Percentiles rank a stretch among this genome's conserved stretches.
phyloP scores from a whole-genome alignment of 1,140 invertebrate genomes.

The Nasonia vitripennis region DNA sequence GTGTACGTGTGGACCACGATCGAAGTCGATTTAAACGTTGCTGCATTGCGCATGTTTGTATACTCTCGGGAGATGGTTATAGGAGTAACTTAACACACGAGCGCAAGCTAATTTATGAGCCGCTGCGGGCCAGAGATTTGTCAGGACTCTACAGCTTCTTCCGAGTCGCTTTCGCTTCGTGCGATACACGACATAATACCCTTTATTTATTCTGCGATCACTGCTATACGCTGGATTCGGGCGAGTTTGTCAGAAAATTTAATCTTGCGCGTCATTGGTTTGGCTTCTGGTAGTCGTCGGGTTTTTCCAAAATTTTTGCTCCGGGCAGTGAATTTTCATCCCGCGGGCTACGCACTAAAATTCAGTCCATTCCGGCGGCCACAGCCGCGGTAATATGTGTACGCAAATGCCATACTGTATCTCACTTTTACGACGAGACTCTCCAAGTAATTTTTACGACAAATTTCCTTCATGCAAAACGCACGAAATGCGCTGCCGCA shows the following conservation, averaged over 20 bases:
- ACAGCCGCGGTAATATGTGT: not conserved
- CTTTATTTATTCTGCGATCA: not conserved
- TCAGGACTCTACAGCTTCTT: slow-evolving; percentile 3
- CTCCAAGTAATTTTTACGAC: not conserved
- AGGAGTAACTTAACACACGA: not conserved
- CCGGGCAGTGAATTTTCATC: not conserved
- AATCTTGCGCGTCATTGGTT: not conserved
- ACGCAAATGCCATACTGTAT: not conserved
- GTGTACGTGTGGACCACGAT: not conserved
- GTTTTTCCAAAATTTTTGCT: not conserved
- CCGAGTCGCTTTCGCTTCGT: slow-evolving; percentile 20
- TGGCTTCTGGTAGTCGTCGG: not conserved
- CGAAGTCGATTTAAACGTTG: not conserved
- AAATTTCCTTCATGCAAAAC: not conserved
- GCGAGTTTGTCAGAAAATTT: not conserved
- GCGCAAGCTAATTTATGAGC: slow-evolving; percentile 31
- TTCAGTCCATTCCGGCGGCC: not conserved
- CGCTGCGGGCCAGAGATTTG: slow-evolving; percentile 10
- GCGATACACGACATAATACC: not conserved
- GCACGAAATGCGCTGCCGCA: too few species aligned
- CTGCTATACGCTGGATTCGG: not conserved
- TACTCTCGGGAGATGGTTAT: not conserved
- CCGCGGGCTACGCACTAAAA: not conserved
- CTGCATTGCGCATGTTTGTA: not conserved
- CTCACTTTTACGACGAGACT: slow-evolving; percentile 13